These are phyloP conservation scores for Leptoteleia sp. DNA, from an alignment of 1,140 invertebrate species.

Conservation along the genomic window DNA sequence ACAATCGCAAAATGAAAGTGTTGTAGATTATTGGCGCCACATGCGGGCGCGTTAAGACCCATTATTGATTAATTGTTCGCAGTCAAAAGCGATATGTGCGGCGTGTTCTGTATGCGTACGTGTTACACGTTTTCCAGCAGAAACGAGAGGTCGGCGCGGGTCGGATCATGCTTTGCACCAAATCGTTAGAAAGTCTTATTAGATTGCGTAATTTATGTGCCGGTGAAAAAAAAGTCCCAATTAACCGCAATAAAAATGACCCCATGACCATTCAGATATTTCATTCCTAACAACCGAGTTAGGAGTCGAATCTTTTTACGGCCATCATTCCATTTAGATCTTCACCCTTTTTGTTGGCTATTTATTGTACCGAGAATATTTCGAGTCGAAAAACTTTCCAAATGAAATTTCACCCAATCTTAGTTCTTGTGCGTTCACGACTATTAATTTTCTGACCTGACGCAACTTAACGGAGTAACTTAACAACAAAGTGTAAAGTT, in stretches of 20 bases:
- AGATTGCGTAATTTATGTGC: slow-evolving; percentile 59
- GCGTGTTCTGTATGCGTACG: slow-evolving; percentile 62
- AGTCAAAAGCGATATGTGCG: slow-evolving; percentile 58
- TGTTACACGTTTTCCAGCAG: slow-evolving; percentile 62
- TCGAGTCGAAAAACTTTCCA: background rate
- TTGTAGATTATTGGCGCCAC: slow-evolving; percentile 49
- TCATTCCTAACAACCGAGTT: slow-evolving; percentile 11
- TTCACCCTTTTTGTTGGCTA: background rate
- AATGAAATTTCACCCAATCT: background rate
- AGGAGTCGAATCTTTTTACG: background rate
- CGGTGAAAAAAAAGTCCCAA: slow-evolving; percentile 37
- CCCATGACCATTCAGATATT: slow-evolving; percentile 13
- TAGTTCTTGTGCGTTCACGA: background rate
- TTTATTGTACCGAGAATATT: background rate
- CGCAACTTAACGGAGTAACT: slow-evolving; percentile 2
- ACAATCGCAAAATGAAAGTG: slow-evolving; percentile 63
- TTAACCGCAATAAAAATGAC: slow-evolving; percentile 25
- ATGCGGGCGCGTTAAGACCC: slow-evolving; percentile 67
- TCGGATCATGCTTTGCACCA: slow-evolving; percentile 73
- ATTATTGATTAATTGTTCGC: slow-evolving; percentile 76
- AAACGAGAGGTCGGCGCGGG: slow-evolving; percentile 69
- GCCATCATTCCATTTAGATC: background rate
- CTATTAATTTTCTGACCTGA: too few relatives aligned
- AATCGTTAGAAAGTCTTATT: slow-evolving; percentile 76
- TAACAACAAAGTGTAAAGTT: too few relatives aligned